Evolutionary conservation across 2,888 invertebrate species (phyloP).

Genomic region (Tuberolachnus salignus): DNA sequence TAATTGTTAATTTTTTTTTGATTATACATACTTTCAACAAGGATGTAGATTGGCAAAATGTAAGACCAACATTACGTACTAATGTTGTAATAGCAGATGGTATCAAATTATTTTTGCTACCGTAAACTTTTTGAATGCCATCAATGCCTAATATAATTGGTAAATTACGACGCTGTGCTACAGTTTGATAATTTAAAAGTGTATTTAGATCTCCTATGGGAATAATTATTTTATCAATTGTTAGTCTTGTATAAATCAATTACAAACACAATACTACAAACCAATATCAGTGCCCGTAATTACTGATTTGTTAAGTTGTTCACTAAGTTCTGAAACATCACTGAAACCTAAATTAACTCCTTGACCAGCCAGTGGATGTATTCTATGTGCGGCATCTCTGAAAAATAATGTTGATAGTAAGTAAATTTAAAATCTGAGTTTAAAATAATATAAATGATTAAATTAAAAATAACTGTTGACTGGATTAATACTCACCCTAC

Average conservation of each 20-base stretch:
- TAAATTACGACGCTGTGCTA: slow-evolving; percentile 83
- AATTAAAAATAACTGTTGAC: slow-evolving; percentile 3
- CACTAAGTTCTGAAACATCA: slow-evolving; percentile 79
- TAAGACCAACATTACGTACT: slow-evolving; percentile 33
- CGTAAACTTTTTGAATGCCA: slow-evolving; percentile 83
- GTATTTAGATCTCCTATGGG: slow-evolving; percentile 71
- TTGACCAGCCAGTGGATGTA: slow-evolving; percentile 96
- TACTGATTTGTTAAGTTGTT: slow-evolving; percentile 73
- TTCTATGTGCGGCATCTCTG: slow-evolving; percentile 85
- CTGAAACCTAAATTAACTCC: slow-evolving; percentile 98
- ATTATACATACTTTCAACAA: slow-evolving; percentile 32
- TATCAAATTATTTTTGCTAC: slow-evolving; percentile 59
- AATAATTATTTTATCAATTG: slow-evolving; percentile 19
- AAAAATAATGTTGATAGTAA: slow-evolving; percentile 58
- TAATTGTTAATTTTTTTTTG: not conserved
- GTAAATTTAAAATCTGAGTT: not conserved
- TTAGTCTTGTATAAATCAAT: slow-evolving; percentile 18
- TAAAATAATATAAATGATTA: not conserved
- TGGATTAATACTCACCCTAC: slow-evolving; percentile 73
- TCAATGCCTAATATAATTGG: slow-evolving; percentile 89
- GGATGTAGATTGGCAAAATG: slow-evolving; percentile 42
- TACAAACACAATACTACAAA: slow-evolving; percentile 61
- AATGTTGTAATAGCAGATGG: slow-evolving; percentile 32
- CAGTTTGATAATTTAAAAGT: slow-evolving; percentile 82
- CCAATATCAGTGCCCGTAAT: slow-evolving; percentile 77